These are phyloP conservation scores for Plemyria rubiginata DNA, from an alignment of 2,888 invertebrate species.

Conservation along the genomic window DNA sequence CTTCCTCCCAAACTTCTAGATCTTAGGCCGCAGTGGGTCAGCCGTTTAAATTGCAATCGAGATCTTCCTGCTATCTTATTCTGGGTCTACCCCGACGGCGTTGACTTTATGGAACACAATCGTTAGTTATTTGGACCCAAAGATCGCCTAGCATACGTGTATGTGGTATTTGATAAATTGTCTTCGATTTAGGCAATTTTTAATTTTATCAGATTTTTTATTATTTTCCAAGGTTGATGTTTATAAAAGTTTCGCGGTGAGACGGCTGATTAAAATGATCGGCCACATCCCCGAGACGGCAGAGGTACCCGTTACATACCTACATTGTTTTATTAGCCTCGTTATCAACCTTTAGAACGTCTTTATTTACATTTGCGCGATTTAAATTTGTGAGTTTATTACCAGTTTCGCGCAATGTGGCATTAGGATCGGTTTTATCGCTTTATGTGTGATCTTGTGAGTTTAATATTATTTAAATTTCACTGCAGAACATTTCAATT, in stretches of 20 bases:
- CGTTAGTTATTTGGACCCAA: no score
- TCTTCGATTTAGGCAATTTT: no score
- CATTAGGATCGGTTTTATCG: conserved; percentile 22
- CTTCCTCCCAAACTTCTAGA: no score
- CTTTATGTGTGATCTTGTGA: conserved; percentile 20
- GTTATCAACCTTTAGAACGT: conserved; percentile 53
- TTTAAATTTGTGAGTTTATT: conserved; percentile 59
- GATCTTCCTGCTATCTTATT: no score
- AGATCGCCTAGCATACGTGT: no score
- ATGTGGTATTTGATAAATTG: no score
- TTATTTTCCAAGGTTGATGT: not conserved
- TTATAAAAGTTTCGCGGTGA: not conserved
- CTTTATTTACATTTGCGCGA: conserved; percentile 57
- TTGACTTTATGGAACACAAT: no score
- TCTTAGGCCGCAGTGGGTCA: no score
- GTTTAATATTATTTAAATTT: conserved; percentile 11
- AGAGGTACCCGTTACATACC: conserved; percentile 41
- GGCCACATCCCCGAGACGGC: conserved; percentile 55
- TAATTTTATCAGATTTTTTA: no score
- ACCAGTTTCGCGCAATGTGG: conserved; percentile 40
- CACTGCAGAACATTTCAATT: not conserved
- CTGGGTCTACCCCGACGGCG: no score
- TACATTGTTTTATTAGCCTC: conserved; percentile 53
- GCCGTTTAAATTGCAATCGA: no score
- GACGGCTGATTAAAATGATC: conserved; percentile 37